phyloP scores from a whole-genome alignment of 2,888 invertebrate genomes.

The Hirtodrosophila trivittata region DNA sequence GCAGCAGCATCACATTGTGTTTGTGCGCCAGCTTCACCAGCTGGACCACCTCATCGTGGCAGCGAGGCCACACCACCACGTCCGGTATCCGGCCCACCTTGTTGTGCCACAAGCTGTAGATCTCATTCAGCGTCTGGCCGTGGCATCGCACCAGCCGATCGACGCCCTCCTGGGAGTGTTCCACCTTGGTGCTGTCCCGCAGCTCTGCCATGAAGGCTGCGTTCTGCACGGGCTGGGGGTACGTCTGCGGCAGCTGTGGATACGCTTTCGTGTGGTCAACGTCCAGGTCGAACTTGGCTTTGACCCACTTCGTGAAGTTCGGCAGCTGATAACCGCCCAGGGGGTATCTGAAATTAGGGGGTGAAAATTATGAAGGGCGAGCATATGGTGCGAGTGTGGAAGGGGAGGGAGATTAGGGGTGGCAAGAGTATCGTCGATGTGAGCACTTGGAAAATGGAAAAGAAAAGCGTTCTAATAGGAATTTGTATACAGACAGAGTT shows the following conservation, averaged over 20 bases:
- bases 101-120: conserved; percentile 90
- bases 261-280: conserved; percentile 83
- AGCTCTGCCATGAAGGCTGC: conserved; percentile 86
- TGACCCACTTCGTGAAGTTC: conserved; percentile 92
- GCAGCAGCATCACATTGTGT: conserved; percentile 92
- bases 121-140: conserved; percentile 96
- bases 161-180: conserved; percentile 89
- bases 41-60: conserved; percentile 92
- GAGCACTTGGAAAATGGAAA: too few species aligned
- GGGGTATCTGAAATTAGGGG: conserved; percentile 87
- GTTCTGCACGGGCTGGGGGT: conserved; percentile 88
- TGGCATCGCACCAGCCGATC: conserved; percentile 95
- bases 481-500: too few species aligned
- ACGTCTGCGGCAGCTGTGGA: conserved; percentile 86
- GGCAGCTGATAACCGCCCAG: conserved; percentile 89
- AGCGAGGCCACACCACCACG: conserved; percentile 95
- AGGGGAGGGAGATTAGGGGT: not conserved
- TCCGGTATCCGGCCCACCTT: conserved; percentile 94
- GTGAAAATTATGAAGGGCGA: not conserved
- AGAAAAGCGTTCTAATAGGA: too few species aligned
- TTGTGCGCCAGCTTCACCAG: conserved; percentile 91
- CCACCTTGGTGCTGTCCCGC: conserved; percentile 84
- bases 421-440: not conserved
- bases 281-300: conserved; percentile 88
- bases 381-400: not conserved